phyloP scores from a whole-genome alignment of 2,888 invertebrate species.

The Dichetophora obliterata region DNA sequence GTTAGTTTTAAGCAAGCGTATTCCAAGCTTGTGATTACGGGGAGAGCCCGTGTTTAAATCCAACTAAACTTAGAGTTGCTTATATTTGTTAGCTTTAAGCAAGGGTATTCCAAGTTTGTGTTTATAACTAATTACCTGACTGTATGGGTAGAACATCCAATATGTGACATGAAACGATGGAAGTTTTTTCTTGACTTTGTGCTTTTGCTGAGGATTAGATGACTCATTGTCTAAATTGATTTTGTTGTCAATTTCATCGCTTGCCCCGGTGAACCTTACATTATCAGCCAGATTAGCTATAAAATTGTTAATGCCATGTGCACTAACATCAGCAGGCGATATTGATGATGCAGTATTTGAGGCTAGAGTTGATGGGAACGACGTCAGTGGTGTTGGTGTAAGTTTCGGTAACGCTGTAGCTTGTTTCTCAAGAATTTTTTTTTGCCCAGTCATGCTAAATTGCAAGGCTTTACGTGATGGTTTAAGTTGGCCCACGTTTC shows the following conservation, averaged over 20 bases:
- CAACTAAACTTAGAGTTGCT: too few relatives aligned
- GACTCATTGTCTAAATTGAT: slow-evolving; percentile 47
- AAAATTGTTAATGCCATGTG: slow-evolving; percentile 60
- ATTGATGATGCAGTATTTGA: slow-evolving; percentile 24
- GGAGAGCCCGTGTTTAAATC: too few relatives aligned
- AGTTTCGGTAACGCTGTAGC: neutral
- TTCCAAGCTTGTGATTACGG: too few relatives aligned
- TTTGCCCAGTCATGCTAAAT: too few relatives aligned
- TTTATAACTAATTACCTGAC: slow-evolving; percentile 71
- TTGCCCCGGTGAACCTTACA: slow-evolving; percentile 63
- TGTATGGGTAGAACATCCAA: slow-evolving; percentile 81
- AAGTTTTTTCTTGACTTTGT: slow-evolving; percentile 52
- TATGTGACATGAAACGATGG: slow-evolving; percentile 76
- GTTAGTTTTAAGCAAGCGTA: too few relatives aligned
- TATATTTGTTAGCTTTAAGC: too few relatives aligned
- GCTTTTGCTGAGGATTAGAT: slow-evolving; percentile 24
- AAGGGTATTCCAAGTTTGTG: neutral
- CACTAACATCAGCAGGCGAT: neutral
- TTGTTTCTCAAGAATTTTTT: slow-evolving; percentile 51
- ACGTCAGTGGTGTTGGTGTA: neutral
- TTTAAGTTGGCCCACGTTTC: neutral
- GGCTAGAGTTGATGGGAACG: neutral
- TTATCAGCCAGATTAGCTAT: slow-evolving; percentile 68
- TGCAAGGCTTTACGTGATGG: too few relatives aligned
- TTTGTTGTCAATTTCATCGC: slow-evolving; percentile 58